Conservation (phyloP, 2,888 invertebrate genomes). For the Erebia palarica region DNA sequence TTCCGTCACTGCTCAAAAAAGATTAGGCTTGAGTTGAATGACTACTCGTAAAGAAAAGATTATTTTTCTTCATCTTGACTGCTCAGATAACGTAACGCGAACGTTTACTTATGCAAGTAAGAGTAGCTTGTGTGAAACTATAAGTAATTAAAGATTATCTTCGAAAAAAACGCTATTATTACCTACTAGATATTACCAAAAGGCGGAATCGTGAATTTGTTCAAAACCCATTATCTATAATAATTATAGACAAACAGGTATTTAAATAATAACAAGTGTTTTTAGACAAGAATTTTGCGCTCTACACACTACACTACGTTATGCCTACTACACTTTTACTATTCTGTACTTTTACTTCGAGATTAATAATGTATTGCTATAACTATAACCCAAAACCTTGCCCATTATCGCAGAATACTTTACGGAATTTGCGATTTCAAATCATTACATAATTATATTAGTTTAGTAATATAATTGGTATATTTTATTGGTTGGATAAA, state of each 20-base stretch:
- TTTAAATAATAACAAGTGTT: no score
- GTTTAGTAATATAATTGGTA: no score
- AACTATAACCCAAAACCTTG: not conserved
- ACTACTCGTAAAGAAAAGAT: not conserved
- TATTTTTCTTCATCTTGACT: slow-evolving; percentile 3
- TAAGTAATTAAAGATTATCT: not conserved
- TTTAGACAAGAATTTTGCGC: no score
- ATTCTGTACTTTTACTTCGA: slow-evolving; percentile 1
- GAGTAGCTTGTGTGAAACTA: not conserved
- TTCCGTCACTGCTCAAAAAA: slow-evolving; percentile 29
- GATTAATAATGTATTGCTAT: not conserved
- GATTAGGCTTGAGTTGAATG: slow-evolving; percentile 24
- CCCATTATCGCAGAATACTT: not conserved
- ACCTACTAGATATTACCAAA: no score
- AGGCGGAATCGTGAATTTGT: no score
- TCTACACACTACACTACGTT: no score
- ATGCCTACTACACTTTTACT: no score
- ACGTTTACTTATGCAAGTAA: not conserved
- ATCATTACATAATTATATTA: not conserved
- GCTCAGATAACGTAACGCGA: not conserved
- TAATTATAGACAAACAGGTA: no score
- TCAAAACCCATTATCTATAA: no score
- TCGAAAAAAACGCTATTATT: no score
- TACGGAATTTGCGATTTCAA: not conserved
- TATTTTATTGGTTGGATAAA: no score